Conservation (phyloP, 2,888 invertebrate species). For the Eremobia ochroleuca region DNA sequence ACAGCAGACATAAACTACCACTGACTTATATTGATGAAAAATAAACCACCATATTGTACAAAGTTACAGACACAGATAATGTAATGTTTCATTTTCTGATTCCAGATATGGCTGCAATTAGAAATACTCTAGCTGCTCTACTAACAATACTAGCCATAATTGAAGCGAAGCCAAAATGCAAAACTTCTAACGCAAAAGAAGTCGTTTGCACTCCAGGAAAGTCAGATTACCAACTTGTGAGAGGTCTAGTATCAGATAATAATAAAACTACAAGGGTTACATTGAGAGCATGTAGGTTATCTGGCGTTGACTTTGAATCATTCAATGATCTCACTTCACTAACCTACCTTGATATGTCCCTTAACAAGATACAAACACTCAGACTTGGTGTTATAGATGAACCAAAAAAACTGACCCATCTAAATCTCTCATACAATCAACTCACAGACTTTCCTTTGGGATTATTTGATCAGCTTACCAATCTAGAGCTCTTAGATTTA, state of each 20-base stretch:
- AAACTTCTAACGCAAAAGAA: constrained; percentile 45
- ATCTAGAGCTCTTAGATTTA: constrained; percentile 68
- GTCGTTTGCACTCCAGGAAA: constrained; percentile 66
- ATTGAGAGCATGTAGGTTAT: constrained; percentile 72
- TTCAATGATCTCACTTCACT: constrained; percentile 67
- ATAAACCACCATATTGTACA: not conserved
- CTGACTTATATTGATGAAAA: not conserved
- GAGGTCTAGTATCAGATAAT: constrained; percentile 74
- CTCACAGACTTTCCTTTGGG: constrained; percentile 65
- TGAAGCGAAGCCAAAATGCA: constrained; percentile 66
- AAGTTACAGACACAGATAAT: not conserved
- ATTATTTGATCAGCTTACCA: constrained; percentile 66
- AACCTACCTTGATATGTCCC: constrained; percentile 68
- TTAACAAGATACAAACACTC: constrained; percentile 67
- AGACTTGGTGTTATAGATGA: constrained; percentile 68
- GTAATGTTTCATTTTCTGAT: constrained; percentile 22
- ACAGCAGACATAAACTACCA: not conserved
- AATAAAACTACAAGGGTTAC: constrained; percentile 68
- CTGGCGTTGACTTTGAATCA: constrained; percentile 66
- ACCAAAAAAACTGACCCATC: constrained; percentile 58
- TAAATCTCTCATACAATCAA: constrained; percentile 70
- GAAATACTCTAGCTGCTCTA: constrained; percentile 13
- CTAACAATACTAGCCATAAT: constrained; percentile 37
- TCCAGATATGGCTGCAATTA: constrained; percentile 59
- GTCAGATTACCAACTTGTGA: constrained; percentile 68